These are phyloP conservation scores for Pseudomyrmex pallidus DNA, from an alignment of 1,140 invertebrate species.

Conservation along the genomic window DNA sequence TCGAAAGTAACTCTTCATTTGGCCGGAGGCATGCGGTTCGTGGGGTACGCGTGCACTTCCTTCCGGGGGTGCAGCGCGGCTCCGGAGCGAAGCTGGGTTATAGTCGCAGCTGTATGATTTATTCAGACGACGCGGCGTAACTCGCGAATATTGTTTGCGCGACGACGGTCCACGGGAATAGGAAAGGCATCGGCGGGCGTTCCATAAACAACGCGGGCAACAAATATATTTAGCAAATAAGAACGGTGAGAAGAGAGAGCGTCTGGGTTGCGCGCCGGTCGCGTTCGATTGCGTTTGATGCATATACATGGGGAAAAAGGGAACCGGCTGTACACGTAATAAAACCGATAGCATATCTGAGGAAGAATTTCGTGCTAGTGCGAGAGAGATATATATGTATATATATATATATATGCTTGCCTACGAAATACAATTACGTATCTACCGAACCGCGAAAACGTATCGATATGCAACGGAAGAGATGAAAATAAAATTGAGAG, in stretches of 20 bases:
- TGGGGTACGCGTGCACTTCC: slow-evolving; percentile 44
- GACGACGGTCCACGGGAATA: slow-evolving; percentile 19
- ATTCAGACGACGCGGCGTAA: slow-evolving; percentile 60
- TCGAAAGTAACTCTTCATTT: slow-evolving; percentile 70
- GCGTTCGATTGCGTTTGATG: slow-evolving; percentile 25
- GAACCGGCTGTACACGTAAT: slow-evolving; percentile 22
- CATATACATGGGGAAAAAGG: not conserved
- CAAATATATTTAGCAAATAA: slow-evolving; percentile 45
- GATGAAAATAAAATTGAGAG: too few species aligned
- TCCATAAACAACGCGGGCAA: slow-evolving; percentile 63
- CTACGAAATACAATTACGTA: slow-evolving; percentile 69
- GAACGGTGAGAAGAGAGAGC: slow-evolving; percentile 18
- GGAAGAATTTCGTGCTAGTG: slow-evolving; percentile 3
- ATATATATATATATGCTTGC: not conserved
- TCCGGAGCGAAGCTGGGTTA: not conserved
- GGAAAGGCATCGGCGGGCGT: slow-evolving; percentile 61
- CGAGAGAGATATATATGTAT: not conserved
- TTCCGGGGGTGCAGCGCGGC: slow-evolving; percentile 35
- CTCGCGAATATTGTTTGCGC: slow-evolving; percentile 65
- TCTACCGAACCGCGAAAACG: slow-evolving; percentile 54
- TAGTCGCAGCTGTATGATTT: slow-evolving; percentile 65
- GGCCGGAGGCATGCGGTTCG: slow-evolving; percentile 51
- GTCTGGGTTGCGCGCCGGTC: not conserved
- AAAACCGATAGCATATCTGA: slow-evolving; percentile 48
- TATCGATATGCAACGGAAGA: slow-evolving; percentile 7